Conservation (phyloP, 2,113 vertebrate genomes). For the Phaethon lepturus region DNA sequence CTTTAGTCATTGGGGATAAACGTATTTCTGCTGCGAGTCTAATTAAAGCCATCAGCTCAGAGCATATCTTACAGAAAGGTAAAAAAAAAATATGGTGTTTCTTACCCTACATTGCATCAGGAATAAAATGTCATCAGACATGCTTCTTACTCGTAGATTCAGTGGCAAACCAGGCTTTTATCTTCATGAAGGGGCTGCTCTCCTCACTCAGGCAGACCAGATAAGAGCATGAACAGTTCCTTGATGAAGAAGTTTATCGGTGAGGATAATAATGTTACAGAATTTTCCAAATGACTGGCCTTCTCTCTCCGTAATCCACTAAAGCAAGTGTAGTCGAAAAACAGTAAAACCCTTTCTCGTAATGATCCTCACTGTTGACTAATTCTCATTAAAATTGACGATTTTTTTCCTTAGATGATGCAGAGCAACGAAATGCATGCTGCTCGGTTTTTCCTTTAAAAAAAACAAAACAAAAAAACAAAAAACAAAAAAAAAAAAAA, state of each 20-base stretch:
- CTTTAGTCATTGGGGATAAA: slow-evolving; percentile 18
- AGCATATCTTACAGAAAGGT: neutral
- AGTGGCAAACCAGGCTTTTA: slow-evolving; percentile 69
- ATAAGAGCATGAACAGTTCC: slow-evolving; percentile 13
- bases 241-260: slow-evolving; percentile 50
- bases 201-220: slow-evolving; percentile 59
- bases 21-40: neutral
- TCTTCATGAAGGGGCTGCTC: slow-evolving; percentile 67
- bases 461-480: neutral
- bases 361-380: slow-evolving; percentile 56
- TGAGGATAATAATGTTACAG: slow-evolving; percentile 10
- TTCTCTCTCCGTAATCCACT: slow-evolving; percentile 67
- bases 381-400: slow-evolving; percentile 46
- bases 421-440: slow-evolving; percentile 41
- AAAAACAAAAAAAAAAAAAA: neutral
- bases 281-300: slow-evolving; percentile 38
- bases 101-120: slow-evolving; percentile 86
- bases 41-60: neutral
- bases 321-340: slow-evolving; percentile 34
- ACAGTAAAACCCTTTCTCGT: slow-evolving; percentile 33
- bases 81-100: neutral
- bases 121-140: slow-evolving; percentile 82
- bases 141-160: slow-evolving; percentile 79
- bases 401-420: slow-evolving; percentile 47
- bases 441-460: neutral